Percentiles rank a stretch among this genome's conserved stretches.
Conservation (phyloP, 1,140 invertebrate species). For the Zaprionus ornatus region DNA sequence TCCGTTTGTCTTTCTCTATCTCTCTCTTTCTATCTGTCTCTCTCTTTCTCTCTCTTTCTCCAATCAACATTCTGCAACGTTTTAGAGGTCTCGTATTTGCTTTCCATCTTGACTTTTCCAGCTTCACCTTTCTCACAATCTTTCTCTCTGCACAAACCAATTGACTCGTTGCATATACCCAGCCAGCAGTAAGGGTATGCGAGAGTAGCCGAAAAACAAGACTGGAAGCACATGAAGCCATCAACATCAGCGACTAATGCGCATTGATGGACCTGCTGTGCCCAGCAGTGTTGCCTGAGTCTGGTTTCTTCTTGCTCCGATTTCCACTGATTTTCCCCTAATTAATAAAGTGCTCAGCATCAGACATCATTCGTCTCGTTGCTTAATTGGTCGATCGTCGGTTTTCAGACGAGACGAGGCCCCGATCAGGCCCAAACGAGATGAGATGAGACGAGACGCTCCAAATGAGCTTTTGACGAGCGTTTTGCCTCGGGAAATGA, state of each 20-base stretch:
- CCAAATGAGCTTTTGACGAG: slow-evolving; percentile 78
- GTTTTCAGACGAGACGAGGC: slow-evolving; percentile 5
- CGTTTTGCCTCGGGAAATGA: slow-evolving; percentile 71
- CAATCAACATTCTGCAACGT: background rate
- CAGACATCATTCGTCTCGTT: slow-evolving; percentile 57
- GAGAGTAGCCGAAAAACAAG: slow-evolving; percentile 46
- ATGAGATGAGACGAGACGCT: slow-evolving; percentile 11
- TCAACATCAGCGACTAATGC: slow-evolving; percentile 76
- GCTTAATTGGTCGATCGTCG: slow-evolving; percentile 74
- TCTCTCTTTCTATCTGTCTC: no score
- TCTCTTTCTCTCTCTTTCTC: background rate
- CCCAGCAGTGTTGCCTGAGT: background rate
- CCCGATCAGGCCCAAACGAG: background rate
- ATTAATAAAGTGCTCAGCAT: slow-evolving; percentile 70
- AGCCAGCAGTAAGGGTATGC: background rate
- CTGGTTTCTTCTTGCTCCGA: slow-evolving; percentile 22
- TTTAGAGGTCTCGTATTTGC: background rate
- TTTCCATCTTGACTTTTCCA: no score
- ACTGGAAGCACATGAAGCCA: slow-evolving; percentile 70
- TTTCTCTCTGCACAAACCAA: background rate
- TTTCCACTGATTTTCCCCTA: slow-evolving; percentile 75
- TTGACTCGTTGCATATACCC: background rate
- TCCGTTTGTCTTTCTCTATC: background rate
- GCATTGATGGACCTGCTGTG: slow-evolving; percentile 40
- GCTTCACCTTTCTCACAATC: background rate